Evolutionary conservation across 2,888 invertebrate species (phyloP).

Genomic region (Lathronympha strigana): DNA sequence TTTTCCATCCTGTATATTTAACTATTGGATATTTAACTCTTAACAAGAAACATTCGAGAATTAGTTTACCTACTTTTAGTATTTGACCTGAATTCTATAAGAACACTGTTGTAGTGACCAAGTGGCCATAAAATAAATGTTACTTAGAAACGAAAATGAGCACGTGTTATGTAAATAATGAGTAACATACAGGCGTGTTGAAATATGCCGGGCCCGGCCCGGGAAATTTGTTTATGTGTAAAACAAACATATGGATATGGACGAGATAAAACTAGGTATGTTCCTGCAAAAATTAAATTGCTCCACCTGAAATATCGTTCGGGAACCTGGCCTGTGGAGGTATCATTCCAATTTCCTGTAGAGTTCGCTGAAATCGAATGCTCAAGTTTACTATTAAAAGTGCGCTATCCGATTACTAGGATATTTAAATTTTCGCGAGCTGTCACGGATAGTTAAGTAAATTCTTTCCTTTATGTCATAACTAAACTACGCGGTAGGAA

Average conservation of each 20-base stretch:
- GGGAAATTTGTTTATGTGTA: slow-evolving; percentile 2
- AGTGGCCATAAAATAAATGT: slow-evolving; percentile 14
- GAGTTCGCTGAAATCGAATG: not conserved
- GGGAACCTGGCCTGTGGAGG: not conserved
- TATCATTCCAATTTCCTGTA: not conserved
- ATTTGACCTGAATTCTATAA: slow-evolving; percentile 26
- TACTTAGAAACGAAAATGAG: slow-evolving; percentile 23
- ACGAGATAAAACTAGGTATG: not conserved
- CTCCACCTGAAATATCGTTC: slow-evolving; percentile 5
- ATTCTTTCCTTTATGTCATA: too few relatives aligned
- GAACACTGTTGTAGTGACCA: slow-evolving; percentile 16
- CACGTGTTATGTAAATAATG: slow-evolving; percentile 17
- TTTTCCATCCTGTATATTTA: not conserved
- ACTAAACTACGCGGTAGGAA: too few relatives aligned
- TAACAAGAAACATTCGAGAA: slow-evolving; percentile 14
- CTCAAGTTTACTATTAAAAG: not conserved
- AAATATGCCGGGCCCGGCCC: not conserved
- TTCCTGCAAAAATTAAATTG: not conserved
- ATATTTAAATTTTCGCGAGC: too few relatives aligned
- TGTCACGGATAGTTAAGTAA: too few relatives aligned
- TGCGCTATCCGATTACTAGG: not conserved
- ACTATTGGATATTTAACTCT: slow-evolving; percentile 5
- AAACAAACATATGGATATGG: not conserved
- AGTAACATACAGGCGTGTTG: slow-evolving; percentile 11
- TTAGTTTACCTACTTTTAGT: slow-evolving; percentile 11